Evolutionary conservation across 2,888 invertebrate genomes (phyloP).

Genomic region (Drosophila eohydei): DNA sequence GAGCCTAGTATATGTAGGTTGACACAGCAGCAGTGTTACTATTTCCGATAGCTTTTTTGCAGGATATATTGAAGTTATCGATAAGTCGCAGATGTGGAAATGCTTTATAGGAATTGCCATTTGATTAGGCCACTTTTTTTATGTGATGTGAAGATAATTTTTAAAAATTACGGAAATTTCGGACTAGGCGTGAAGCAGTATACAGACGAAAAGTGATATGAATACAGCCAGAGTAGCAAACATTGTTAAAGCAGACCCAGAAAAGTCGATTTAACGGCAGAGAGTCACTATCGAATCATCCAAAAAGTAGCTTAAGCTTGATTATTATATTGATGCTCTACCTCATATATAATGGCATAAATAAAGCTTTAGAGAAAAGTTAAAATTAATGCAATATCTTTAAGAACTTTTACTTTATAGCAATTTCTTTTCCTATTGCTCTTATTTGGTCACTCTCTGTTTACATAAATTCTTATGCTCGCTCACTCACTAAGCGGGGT

Average conservation of each 20-base stretch:
- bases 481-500: too few species aligned
- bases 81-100: background rate
- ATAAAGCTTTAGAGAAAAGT: background rate
- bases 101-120: background rate
- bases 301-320: background rate
- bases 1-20: background rate
- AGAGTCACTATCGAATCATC: background rate
- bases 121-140: background rate
- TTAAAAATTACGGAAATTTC: background rate
- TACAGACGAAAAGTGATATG: too few species aligned
- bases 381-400: background rate
- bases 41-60: too few species aligned
- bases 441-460: background rate
- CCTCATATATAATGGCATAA: background rate
- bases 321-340: background rate
- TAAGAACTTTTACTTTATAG: background rate
- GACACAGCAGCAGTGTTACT: background rate
- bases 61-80: background rate
- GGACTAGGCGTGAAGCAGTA: too few species aligned
- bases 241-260: background rate
- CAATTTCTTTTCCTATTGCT: background rate
- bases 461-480: too few species aligned
- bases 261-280: background rate
- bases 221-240: background rate
- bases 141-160: background rate